A percentile compares a stretch with the other conserved stretches of the same genome.
Evolutionary conservation across 1,140 invertebrate species (phyloP).

Genomic region (Euwallacea similis): DNA sequence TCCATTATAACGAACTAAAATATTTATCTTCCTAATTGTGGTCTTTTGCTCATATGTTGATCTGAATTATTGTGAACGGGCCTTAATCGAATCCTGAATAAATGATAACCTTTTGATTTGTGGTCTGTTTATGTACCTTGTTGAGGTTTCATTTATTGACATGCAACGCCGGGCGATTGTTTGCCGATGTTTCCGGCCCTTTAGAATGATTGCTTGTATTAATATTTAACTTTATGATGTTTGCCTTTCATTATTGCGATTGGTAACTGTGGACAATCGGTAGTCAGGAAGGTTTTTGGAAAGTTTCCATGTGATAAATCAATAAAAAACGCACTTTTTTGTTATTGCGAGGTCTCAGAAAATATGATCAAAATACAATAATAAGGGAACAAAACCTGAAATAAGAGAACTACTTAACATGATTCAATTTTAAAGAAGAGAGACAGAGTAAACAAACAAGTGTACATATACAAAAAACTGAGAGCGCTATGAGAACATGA

Average conservation of each 20-base stretch:
- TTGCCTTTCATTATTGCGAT: constrained; percentile 4
- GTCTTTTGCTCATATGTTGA: constrained; percentile 52
- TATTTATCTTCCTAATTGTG: constrained; percentile 52
- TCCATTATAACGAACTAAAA: constrained; percentile 51
- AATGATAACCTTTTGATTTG: constrained; percentile 50
- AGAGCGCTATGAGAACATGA: too few relatives aligned
- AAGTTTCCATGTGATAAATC: too few relatives aligned
- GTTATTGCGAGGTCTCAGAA: too few relatives aligned
- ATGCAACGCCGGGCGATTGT: constrained; percentile 13
- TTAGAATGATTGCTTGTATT: constrained; percentile 16
- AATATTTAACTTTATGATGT: constrained; percentile 27
- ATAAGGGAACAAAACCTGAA: too few relatives aligned
- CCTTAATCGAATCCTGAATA: constrained; percentile 53
- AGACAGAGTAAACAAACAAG: too few relatives aligned
- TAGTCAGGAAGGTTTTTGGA: too few relatives aligned
- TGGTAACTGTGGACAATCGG: background rate
- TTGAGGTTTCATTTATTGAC: constrained; percentile 27
- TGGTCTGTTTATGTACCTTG: constrained; percentile 39
- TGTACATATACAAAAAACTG: too few relatives aligned
- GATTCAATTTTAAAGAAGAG: too few relatives aligned
- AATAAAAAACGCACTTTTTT: too few relatives aligned
- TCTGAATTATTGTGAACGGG: constrained; percentile 51
- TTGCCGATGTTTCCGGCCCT: constrained; percentile 6
- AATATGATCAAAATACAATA: too few relatives aligned
- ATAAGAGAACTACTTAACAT: too few relatives aligned